Base-by-base conservation (phyloP, 2,797 vertebrate species). In the Crypturellus tataupa region DNA sequence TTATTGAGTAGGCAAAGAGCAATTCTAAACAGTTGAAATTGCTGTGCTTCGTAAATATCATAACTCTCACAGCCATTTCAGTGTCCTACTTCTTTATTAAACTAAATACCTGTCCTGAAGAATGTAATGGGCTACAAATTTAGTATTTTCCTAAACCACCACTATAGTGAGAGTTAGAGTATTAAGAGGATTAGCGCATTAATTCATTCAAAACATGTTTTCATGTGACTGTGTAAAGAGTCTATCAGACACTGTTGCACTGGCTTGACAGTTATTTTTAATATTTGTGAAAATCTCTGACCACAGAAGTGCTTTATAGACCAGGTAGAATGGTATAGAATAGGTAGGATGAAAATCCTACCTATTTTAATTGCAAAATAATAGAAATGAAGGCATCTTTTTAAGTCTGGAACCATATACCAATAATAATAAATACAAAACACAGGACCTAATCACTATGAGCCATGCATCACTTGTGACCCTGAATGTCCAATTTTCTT, bases 401-500 rank as follows among this genome's bases (percentile, higher is more conserved):
- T 55, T 78, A 40, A 29, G 35, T 42, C 60, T 64, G 80, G 63
- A 91, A 90, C 90, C 70, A 63, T 14, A 72, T 4, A 58, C 33
- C 29, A 64, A 39, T 25, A 72, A 55, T 64, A 95, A 90, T 14
- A 33, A 31, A 78, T 83, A 55, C 3, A 69, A 49, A 78, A 78
- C n/a, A 69, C 20, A 55, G 24, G 65, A 69, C 55, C 49, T 85
- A 85, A 84, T 65, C 69, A 91, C 65, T 14, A 27, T 76, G 87
- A 90, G 76, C 80, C 73, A 82, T 7, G 20, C 46, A 87, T 46
- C 71, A 53, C 89, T 47, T 44, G 44, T 93, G 93, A 96, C 83
- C 75, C 76, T 85, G 82, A 85, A 79, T 91, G 51, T 35, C 84
- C 37, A 60, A 72, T 77, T 89, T 90, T 95, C 90, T 84, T 93